Evolutionary conservation across 2,113 vertebrate species (phyloP).

Genomic region (Bambusicola thoracicus): DNA sequence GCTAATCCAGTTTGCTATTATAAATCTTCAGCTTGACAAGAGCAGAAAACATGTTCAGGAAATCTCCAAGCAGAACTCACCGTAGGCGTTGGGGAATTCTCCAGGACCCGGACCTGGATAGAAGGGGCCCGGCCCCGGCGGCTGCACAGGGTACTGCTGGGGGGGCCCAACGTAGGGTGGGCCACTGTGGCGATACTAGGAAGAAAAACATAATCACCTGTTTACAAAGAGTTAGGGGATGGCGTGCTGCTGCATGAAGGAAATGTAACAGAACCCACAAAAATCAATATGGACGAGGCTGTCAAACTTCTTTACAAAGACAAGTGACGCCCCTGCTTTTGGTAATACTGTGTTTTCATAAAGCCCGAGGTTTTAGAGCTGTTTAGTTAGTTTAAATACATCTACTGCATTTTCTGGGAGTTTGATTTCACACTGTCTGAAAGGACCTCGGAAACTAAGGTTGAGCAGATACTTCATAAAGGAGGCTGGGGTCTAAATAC

Average conservation of each 20-base stretch:
- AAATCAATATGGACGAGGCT: background rate
- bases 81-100: constrained; percentile 92
- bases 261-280: background rate
- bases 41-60: background rate
- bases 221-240: background rate
- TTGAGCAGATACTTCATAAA: background rate
- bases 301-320: background rate
- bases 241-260: background rate
- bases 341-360: background rate
- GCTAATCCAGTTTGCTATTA: background rate
- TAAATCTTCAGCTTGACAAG: constrained; percentile 6
- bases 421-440: background rate
- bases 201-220: background rate
- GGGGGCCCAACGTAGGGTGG: constrained; percentile 91
- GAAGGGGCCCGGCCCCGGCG: constrained; percentile 91
- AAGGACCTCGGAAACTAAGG: background rate
- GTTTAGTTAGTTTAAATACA: background rate
- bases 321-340: background rate
- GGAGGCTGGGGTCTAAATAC: background rate
- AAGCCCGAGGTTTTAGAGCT: background rate
- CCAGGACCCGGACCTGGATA: constrained; percentile 95
- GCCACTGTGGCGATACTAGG: constrained; percentile 91
- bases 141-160: constrained; percentile 95
- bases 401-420: background rate
- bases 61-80: constrained; percentile 76